Percentiles rank a stretch among this genome's conserved stretches.
Evolutionary conservation across 2,113 vertebrate species (phyloP).

Genomic region (Sinocyclocheilus grahami): DNA sequence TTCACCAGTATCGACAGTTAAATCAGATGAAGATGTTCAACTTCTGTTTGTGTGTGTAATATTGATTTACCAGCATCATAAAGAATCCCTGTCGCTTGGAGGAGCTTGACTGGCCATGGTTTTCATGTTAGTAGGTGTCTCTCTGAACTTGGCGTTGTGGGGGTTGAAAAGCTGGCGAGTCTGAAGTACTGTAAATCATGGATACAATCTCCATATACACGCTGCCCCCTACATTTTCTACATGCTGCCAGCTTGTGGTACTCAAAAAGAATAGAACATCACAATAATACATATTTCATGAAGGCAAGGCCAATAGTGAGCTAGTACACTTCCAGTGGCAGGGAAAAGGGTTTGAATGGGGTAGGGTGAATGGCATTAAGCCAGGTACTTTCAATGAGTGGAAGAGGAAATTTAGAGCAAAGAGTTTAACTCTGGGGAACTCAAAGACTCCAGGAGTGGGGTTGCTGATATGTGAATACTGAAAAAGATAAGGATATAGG

Average conservation of each 20-base stretch:
- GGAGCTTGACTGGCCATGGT: conserved; percentile 18
- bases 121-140: conserved; percentile 37
- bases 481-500: background rate
- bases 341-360: background rate
- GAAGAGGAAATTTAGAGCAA: background rate
- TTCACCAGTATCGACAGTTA: conserved; percentile 6
- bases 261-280: conserved; percentile 60
- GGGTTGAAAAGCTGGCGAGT: conserved; percentile 17
- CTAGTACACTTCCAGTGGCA: background rate
- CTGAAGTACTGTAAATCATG: conserved; percentile 49
- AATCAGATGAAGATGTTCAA: conserved; percentile 25
- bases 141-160: conserved; percentile 39
- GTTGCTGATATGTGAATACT: background rate
- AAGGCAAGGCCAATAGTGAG: background rate
- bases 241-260: conserved; percentile 29
- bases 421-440: background rate
- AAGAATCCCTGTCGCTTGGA: background rate
- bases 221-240: conserved; percentile 1
- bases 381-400: background rate
- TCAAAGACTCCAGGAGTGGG: background rate
- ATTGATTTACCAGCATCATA: conserved; percentile 42
- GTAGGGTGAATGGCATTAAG: background rate
- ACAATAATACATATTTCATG: conserved; percentile 56
- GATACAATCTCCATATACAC: conserved; percentile 32
- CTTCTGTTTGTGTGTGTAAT: conserved; percentile 16